These are phyloP conservation scores for Pseudotriccus pelzelni DNA, from an alignment of 2,797 vertebrate genomes.

Conservation along the genomic window DNA sequence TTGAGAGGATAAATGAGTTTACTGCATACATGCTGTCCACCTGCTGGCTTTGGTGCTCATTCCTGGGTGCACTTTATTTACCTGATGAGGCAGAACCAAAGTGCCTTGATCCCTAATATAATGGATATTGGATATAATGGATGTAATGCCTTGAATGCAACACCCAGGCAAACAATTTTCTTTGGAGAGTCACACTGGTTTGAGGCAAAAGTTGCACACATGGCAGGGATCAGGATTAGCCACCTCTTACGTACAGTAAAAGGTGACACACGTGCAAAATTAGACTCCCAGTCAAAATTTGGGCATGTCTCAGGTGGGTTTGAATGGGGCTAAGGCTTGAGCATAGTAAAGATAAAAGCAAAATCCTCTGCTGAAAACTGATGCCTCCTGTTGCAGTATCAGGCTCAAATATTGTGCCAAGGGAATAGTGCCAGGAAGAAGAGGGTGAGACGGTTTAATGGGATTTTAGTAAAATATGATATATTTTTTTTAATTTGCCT, in stretches of 20 bases:
- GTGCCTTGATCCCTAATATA: not conserved
- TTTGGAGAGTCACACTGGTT: not conserved
- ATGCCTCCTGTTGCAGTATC: not conserved
- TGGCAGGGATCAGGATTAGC: not conserved
- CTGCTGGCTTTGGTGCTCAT: not conserved
- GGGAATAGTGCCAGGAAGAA: constrained; percentile 12
- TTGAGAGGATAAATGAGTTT: not conserved
- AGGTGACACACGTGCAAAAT: not conserved
- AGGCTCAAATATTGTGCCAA: constrained; percentile 24
- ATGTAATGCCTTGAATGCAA: not conserved
- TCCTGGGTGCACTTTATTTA: not conserved
- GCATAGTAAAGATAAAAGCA: not conserved
- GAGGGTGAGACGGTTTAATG: not conserved
- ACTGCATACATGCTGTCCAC: not conserved
- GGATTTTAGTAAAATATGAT: constrained; percentile 12
- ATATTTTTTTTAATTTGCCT: constrained; percentile 55
- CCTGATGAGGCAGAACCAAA: not conserved
- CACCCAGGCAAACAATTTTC: not conserved
- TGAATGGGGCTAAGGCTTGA: not conserved
- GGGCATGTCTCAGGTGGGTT: not conserved
- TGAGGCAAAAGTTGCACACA: not conserved
- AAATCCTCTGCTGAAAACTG: not conserved
- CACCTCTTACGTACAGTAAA: not conserved
- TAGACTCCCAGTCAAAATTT: not conserved
- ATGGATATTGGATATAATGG: too few relatives aligned